Evolutionary conservation across 2,113 vertebrate genomes (phyloP), one percentile per base, ranked within the genome.

Genomic region (Montifringilla adamsi): DNA sequence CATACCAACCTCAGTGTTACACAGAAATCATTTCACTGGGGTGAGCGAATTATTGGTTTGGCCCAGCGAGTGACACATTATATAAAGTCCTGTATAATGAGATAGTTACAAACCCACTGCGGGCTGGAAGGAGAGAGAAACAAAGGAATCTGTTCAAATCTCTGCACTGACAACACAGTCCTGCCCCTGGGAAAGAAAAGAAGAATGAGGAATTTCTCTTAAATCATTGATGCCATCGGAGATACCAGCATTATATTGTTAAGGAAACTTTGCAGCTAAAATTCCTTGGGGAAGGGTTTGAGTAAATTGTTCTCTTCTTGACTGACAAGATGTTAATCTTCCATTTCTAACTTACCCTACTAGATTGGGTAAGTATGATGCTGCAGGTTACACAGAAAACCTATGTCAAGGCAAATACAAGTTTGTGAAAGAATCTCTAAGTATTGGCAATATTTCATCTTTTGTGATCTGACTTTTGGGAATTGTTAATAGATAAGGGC

Each of bases 41-140:
- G 44, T 17, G 12, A 50, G 21, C 1, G 2, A 49, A 37, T 68
- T 50, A 43, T 4, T 22, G 15, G 46, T 41, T 74, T 70, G 83
- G 23, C 18, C 60, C n/a, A 58, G 41, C 0, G 3, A 87, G 43
- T 7, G 44, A 41, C 20, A 13, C 0, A 0, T 81, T 39, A 28
- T 5, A 13, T 24, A 9, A 90, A 73, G 16, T 22, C 24, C 50
- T 37, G 12, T 8, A 14, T 21, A 72, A 87, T 18, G 3, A 49
- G 35, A 31, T 6, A 43, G 31, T 33, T 52, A 43, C 3, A 78
- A 90, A 52, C 24, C 22, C 31, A 13, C 18, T 6, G 31, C 33
- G 64, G 27, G 22, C 15, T 60, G 84, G 73, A 67, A 78, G 27
- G 50, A 69, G 37, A 47, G 24, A 68, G 46, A 69, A 69, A 70